Evolutionary conservation across 2,113 vertebrate species (phyloP).

Genomic region (Upupa epops): DNA sequence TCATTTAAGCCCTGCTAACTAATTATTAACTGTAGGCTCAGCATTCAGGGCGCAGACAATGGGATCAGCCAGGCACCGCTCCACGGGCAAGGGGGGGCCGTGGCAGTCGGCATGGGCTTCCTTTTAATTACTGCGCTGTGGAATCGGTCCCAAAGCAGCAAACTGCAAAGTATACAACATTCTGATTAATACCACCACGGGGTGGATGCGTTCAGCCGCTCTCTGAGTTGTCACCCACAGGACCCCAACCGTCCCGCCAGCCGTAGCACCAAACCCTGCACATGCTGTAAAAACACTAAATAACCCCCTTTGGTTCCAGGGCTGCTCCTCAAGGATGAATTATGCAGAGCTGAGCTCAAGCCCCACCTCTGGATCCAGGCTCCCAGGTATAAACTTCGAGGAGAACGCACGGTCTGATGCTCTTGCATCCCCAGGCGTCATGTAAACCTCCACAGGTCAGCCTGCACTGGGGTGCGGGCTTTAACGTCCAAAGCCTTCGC

Average conservation of each 20-base stretch:
- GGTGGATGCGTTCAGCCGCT: not conserved
- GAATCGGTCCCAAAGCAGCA: not conserved
- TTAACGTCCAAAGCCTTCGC: not conserved
- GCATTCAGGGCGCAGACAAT: slow-evolving; percentile 61
- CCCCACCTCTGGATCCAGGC: not conserved
- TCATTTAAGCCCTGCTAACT: slow-evolving; percentile 44
- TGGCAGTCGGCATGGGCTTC: not conserved
- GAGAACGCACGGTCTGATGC: not conserved
- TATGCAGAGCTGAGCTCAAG: not conserved
- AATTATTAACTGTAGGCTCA: slow-evolving; percentile 59
- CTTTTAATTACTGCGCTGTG: slow-evolving; percentile 34
- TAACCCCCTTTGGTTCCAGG: not conserved
- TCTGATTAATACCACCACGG: not conserved
- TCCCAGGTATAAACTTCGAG: not conserved
- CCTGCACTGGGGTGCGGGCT: not conserved
- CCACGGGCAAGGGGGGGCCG: not conserved
- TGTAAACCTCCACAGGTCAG: not conserved
- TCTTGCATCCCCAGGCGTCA: not conserved
- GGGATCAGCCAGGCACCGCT: slow-evolving; percentile 62
- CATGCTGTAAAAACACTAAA: not conserved
- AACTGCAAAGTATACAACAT: slow-evolving; percentile 48
- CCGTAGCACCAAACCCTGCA: not conserved
- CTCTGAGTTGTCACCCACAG: not conserved
- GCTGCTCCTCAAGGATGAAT: not conserved
- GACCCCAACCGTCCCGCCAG: not conserved